Base-by-base conservation (phyloP, 1,140 invertebrate genomes). In the Eupeodes corollae region DNA sequence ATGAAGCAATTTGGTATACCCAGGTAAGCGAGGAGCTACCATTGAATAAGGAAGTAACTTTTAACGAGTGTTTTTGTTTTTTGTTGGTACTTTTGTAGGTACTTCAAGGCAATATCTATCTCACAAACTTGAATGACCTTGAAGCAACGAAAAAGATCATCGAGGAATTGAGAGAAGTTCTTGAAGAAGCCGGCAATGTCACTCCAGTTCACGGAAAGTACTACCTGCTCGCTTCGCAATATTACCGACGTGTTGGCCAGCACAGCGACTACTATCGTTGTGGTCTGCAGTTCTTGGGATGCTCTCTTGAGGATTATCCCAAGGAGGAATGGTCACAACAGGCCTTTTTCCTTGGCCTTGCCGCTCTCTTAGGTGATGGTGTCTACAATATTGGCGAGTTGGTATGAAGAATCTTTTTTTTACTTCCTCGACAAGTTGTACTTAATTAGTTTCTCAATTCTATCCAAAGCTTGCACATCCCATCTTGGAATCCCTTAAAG, bases 341-440 rank as follows among this genome's bases (percentile, higher is more conserved):
- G 64, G 95, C 94, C 1, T 91, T 94, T 65, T 86, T 91, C 56
- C 75, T 99, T 13, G 88, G 91, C 1, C 70, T 99, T 6, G 94
- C 96, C 10, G 95, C 94, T 1, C 76, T 99, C 11, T 68, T 98
- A 1, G 95, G 94, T 10, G 88, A 98, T 59, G 89, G 88, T 34
- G 88, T 99, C 14, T 99, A 98, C 68, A 99, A 99, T 70, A 84
- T 99, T 59, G 95, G 94, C 1, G 96, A 99, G 73, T 70, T 99
- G 59, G 80, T 88, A 59, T 70, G 26, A 21, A 31, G 26, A 46
- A 2, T 38, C 19, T 51, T 10, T 26, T 32, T 18, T 18, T 19
- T 47, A 41, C 14, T 38, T 38, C 33, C 33, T 37, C 19, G 9
- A 37, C 3, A 3, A 37, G 14, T 42, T 42, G 33, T 37, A 12